Evolutionary conservation across 2,113 vertebrate genomes (phyloP).

Genomic region (Noturus placidus): DNA sequence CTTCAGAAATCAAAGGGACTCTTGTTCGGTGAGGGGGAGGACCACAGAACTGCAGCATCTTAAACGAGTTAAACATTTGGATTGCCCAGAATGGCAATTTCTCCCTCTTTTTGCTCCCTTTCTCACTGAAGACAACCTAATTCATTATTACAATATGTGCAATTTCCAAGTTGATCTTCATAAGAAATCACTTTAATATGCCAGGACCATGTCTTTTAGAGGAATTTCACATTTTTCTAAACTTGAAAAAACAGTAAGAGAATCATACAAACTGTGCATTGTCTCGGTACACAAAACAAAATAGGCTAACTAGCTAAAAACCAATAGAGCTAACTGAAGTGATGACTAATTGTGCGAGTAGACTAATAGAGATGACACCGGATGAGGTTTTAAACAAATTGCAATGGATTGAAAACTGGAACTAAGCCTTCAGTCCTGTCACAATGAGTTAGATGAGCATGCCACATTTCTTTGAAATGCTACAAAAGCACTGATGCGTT

Average conservation of each 20-base stretch:
- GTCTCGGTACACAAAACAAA: slow-evolving; percentile 45
- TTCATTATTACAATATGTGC: slow-evolving; percentile 57
- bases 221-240: slow-evolving; percentile 35
- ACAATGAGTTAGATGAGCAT: background rate
- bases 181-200: slow-evolving; percentile 51
- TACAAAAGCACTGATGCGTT: background rate
- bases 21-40: slow-evolving; percentile 74
- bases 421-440: background rate
- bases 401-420: slow-evolving; percentile 17
- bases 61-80: slow-evolving; percentile 82
- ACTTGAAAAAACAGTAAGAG: background rate
- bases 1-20: slow-evolving; percentile 79
- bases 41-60: slow-evolving; percentile 72
- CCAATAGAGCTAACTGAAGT: slow-evolving; percentile 18
- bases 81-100: slow-evolving; percentile 68
- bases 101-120: slow-evolving; percentile 49
- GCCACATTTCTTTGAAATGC: background rate
- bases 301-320: slow-evolving; percentile 43
- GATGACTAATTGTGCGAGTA: background rate
- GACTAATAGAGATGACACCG: background rate
- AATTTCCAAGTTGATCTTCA: slow-evolving; percentile 47
- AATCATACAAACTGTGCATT: background rate
- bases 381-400: background rate
- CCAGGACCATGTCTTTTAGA: slow-evolving; percentile 36
- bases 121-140: slow-evolving; percentile 55